These are phyloP conservation scores for Mythimna vitellina DNA, from an alignment of 2,888 invertebrate species.

Conservation along the genomic window DNA sequence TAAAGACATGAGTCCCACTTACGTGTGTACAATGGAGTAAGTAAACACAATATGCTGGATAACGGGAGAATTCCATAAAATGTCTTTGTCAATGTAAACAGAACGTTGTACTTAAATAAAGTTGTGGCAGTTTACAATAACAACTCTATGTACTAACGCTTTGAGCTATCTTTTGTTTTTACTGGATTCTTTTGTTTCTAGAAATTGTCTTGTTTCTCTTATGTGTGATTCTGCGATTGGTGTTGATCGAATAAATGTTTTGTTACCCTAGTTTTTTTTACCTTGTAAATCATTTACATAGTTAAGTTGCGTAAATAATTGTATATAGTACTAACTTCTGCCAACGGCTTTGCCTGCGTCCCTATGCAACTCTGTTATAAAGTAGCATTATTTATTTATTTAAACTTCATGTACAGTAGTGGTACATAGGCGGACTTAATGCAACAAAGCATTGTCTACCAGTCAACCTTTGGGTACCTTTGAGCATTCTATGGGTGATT, in stretches of 20 bases:
- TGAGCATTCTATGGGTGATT: too few relatives aligned
- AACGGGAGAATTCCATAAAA: slow-evolving; percentile 50
- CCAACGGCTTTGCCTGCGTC: too few relatives aligned
- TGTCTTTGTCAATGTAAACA: slow-evolving; percentile 54
- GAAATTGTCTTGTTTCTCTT: slow-evolving; percentile 19
- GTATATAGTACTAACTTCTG: too few relatives aligned
- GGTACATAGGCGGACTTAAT: too few relatives aligned
- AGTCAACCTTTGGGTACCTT: too few relatives aligned
- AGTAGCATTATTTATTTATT: too few relatives aligned
- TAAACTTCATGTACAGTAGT: too few relatives aligned
- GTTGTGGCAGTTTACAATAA: slow-evolving; percentile 44
- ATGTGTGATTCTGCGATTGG: neutral
- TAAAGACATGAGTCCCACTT: slow-evolving; percentile 50
- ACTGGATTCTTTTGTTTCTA: slow-evolving; percentile 34
- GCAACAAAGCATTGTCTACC: too few relatives aligned
- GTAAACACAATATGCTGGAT: slow-evolving; percentile 58
- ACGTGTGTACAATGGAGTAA: slow-evolving; percentile 41
- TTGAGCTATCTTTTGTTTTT: slow-evolving; percentile 48
- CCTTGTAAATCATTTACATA: neutral
- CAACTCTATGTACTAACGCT: slow-evolving; percentile 42
- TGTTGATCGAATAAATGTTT: slow-evolving; percentile 8
- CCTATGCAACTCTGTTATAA: too few relatives aligned
- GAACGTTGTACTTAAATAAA: slow-evolving; percentile 55
- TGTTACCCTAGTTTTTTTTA: neutral
- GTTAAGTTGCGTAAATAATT: neutral